Base-by-base conservation (phyloP, 2,888 invertebrate species). In the Agonopterix alstromeriana region DNA sequence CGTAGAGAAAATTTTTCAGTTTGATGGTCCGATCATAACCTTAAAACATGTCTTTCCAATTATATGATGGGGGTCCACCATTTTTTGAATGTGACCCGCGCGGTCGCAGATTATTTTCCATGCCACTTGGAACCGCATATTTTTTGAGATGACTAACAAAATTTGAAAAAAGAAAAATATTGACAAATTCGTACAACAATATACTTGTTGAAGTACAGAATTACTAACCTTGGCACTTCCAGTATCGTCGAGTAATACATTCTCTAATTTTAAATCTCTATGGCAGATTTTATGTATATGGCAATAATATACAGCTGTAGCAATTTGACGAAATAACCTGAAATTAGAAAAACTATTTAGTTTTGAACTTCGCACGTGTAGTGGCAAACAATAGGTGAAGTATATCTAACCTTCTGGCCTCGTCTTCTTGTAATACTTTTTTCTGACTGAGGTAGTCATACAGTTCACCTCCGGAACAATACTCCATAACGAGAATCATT, bases 401-500 rank as follows among this genome's bases (percentile, higher is more conserved):
- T 8, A 9, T 55, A 9, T 55, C 59, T 53, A 49, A 89, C 89
- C 89, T 90, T 62, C 98, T 91, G 0, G 98, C 98, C 89, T 98
- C 98, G 53, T 94, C 94, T 77, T 98, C 98, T 58, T 92, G 91
- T 61, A 99, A 90, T 60, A 97, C 95, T 89, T 97, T 97, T 61
- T 95, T 91, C 76, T 97, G 95, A 73, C 96, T 97, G 62, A 98
- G 92, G 86, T 97, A 98, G 86, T 98, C 99, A 79, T 99, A 99
- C 35, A 99, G 90, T 88, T 99, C 99, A 52, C 99, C 99, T 51
- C 99, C 99, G 53, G 96, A 96, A 58, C 99, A 99, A 83, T 98
- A 99, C 87, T 99, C 99, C 98, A 99, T 98, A 36, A 99, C 98
- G 59, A 99, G 91, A 63, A 99, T 98, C 93, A 99, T 99, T 90